Evolutionary conservation across 2,888 invertebrate species (phyloP).

Genomic region (Volucella inflata): DNA sequence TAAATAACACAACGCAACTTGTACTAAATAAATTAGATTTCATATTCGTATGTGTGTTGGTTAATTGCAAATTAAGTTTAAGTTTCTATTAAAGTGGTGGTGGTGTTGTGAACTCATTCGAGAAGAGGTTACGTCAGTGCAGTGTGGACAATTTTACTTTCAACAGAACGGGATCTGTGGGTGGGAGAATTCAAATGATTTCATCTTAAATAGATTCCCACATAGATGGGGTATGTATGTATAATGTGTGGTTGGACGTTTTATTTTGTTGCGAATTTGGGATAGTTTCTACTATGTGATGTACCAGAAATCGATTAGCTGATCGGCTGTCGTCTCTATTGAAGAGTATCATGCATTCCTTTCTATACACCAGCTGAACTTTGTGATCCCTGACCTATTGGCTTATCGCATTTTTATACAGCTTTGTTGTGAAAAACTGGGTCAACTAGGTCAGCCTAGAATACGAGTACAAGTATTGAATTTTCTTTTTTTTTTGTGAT

Average conservation of each 20-base stretch:
- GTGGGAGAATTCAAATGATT: constrained; percentile 14
- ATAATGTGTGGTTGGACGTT: background rate
- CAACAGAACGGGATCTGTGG: background rate
- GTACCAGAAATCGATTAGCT: no score
- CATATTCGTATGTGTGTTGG: constrained; percentile 29
- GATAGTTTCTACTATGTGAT: no score
- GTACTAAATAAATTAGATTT: constrained; percentile 42
- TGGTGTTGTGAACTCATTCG: background rate
- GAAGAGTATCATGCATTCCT: no score
- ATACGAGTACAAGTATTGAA: no score
- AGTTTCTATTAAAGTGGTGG: background rate
- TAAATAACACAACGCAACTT: constrained; percentile 37
- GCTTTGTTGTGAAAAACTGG: no score
- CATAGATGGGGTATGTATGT: background rate
- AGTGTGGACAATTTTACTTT: constrained; percentile 22
- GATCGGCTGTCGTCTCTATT: no score
- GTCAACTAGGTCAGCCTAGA: no score
- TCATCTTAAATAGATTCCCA: background rate
- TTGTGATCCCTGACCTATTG: no score
- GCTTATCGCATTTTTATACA: no score
- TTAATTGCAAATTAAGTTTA: constrained; percentile 31
- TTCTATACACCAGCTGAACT: no score
- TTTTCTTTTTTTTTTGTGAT: no score
- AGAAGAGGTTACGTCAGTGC: constrained; percentile 40
- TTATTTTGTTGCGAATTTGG: no score